Conservation (phyloP, 2,113 vertebrate species). For the Paralichthys olivaceus region DNA sequence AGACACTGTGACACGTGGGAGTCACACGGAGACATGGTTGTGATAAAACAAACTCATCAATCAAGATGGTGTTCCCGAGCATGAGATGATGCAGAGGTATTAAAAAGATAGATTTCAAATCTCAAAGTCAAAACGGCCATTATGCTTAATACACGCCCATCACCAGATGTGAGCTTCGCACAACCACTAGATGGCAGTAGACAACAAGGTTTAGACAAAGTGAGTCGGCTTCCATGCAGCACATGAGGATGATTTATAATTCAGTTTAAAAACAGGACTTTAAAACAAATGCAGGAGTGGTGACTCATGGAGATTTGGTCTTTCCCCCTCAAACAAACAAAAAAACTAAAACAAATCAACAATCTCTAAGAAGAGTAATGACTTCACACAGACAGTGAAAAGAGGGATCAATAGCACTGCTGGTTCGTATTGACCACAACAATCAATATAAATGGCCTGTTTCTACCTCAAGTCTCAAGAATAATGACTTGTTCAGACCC, state of each 20-base stretch:
- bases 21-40: not conserved
- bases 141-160: conserved; percentile 48
- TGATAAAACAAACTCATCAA: not conserved
- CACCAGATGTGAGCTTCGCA: not conserved
- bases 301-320: conserved; percentile 42
- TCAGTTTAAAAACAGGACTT: conserved; percentile 32
- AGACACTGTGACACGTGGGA: not conserved
- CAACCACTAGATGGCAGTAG: conserved; percentile 77
- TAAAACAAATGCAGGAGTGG: conserved; percentile 34
- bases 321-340: conserved; percentile 17
- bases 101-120: not conserved
- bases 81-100: not conserved
- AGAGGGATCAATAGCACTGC: conserved; percentile 66
- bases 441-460: conserved; percentile 77
- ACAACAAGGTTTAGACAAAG: conserved; percentile 27
- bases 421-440: conserved; percentile 70
- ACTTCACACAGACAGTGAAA: conserved; percentile 52
- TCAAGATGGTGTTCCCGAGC: not conserved
- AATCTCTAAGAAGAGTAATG: conserved; percentile 54
- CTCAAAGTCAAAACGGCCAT: conserved; percentile 3
- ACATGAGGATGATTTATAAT: conserved; percentile 7
- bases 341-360: conserved; percentile 26
- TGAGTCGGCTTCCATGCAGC: accelerated
- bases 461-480: conserved; percentile 67
- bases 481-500: conserved; percentile 68